phyloP scores from a whole-genome alignment of 2,888 invertebrate genomes.

The Cylindroiulus punctatus region DNA sequence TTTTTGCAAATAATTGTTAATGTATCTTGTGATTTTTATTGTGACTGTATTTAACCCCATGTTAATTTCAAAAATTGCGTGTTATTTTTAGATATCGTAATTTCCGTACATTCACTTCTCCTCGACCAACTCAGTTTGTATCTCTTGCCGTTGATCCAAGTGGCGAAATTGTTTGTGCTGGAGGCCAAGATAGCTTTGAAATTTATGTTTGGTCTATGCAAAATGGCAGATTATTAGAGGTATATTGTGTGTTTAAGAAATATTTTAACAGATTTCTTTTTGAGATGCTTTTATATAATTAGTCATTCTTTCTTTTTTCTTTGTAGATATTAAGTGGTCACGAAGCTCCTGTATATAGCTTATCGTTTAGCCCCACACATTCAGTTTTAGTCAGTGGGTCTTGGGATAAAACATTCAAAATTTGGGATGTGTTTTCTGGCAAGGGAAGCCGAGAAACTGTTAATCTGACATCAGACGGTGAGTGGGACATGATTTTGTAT shows the following conservation, averaged over 20 bases:
- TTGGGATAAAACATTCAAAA: slow-evolving; percentile 91
- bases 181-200: slow-evolving; percentile 93
- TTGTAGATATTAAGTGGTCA: slow-evolving; percentile 84
- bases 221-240: slow-evolving; percentile 89
- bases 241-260: slow-evolving; percentile 63
- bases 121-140: slow-evolving; percentile 89
- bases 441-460: slow-evolving; percentile 85
- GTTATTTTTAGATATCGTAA: slow-evolving; percentile 84
- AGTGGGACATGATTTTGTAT: background rate
- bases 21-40: background rate
- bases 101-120: slow-evolving; percentile 94
- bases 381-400: slow-evolving; percentile 82
- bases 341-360: slow-evolving; percentile 86
- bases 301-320: slow-evolving; percentile 19
- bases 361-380: slow-evolving; percentile 81
- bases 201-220: slow-evolving; percentile 96
- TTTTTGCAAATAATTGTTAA: background rate
- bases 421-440: slow-evolving; percentile 91
- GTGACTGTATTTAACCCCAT: background rate
- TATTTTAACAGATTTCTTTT: background rate
- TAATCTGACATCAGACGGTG: slow-evolving; percentile 77
- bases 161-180: slow-evolving; percentile 93
- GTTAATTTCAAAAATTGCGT: background rate
- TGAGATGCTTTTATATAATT: background rate
- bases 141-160: slow-evolving; percentile 88